Evolutionary conservation across 23 tunicate species (phyloP).

Genomic region (Halocynthia roretzi): DNA sequence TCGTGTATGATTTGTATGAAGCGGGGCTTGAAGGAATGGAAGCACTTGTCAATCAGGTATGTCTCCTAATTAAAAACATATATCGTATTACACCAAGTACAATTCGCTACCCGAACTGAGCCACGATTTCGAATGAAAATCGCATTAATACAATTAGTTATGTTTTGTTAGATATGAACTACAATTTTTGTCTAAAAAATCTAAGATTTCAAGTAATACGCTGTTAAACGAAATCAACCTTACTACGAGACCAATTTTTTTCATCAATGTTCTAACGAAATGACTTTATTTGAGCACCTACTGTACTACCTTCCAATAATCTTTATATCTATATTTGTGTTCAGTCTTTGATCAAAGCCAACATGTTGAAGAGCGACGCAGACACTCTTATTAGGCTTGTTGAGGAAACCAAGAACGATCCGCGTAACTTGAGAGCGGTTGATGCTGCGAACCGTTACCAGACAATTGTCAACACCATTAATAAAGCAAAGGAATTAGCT

Average conservation of each 20-base stretch:
- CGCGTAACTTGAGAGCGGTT: constrained; percentile 3
- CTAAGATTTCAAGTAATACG: too few relatives aligned
- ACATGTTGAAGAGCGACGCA: constrained; percentile 37
- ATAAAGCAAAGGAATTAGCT: constrained; percentile 57
- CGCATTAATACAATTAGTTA: too few relatives aligned
- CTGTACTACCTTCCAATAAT: too few relatives aligned
- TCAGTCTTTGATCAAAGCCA: constrained; percentile 47
- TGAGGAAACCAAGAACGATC: constrained; percentile 20
- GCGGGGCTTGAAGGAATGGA: constrained; percentile 15
- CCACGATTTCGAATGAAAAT: too few relatives aligned
- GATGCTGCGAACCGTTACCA: constrained; percentile 48
- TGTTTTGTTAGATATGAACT: too few relatives aligned
- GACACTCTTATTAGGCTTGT: constrained; percentile 22
- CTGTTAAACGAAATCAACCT: too few relatives aligned
- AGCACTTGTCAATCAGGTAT: constrained; percentile 16
- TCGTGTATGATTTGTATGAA: background rate
- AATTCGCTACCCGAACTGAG: too few relatives aligned
- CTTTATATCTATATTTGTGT: background rate
- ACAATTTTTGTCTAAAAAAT: too few relatives aligned
- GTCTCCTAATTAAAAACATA: background rate
- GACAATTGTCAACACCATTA: constrained; percentile 34
- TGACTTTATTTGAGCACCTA: too few relatives aligned
- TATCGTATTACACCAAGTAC: too few relatives aligned
- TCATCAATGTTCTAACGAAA: too few relatives aligned
- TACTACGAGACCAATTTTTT: too few relatives aligned